Evolutionary conservation across 2,888 invertebrate genomes (phyloP).

Genomic region (Melinopterus prodromus): DNA sequence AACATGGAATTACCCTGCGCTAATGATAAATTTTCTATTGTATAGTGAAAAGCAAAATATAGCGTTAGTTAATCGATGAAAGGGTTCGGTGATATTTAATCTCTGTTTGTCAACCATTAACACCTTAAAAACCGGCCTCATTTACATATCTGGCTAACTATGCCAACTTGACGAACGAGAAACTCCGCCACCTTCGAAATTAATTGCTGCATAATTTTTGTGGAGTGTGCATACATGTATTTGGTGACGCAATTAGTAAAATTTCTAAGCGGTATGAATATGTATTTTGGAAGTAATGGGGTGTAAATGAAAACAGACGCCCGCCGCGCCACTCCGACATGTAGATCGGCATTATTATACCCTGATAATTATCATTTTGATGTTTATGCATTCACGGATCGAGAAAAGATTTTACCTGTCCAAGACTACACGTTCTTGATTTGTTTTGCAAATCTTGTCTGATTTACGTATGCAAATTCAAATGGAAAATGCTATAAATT

Average conservation of each 20-base stretch:
- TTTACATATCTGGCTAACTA: background rate
- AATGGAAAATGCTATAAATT: background rate
- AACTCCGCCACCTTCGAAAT: slow-evolving; percentile 10
- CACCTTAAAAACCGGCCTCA: background rate
- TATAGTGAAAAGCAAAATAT: no score
- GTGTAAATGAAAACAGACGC: background rate
- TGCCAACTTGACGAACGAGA: background rate
- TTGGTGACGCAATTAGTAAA: background rate
- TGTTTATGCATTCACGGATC: background rate
- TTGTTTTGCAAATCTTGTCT: background rate
- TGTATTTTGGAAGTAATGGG: background rate
- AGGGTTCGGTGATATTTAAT: background rate
- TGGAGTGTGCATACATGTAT: slow-evolving; percentile 24
- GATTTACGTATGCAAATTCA: background rate
- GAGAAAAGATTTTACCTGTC: background rate
- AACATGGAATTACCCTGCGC: no score
- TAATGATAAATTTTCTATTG: no score
- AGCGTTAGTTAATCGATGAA: no score
- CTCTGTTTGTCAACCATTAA: background rate
- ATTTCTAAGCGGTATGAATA: background rate
- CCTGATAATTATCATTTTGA: background rate
- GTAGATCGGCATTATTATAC: background rate
- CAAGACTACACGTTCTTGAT: background rate
- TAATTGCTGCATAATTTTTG: slow-evolving; percentile 24
- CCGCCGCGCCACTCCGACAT: background rate